Evolutionary conservation across 2,888 invertebrate species (phyloP).

Genomic region (Sinodicranocentrus sp.): DNA sequence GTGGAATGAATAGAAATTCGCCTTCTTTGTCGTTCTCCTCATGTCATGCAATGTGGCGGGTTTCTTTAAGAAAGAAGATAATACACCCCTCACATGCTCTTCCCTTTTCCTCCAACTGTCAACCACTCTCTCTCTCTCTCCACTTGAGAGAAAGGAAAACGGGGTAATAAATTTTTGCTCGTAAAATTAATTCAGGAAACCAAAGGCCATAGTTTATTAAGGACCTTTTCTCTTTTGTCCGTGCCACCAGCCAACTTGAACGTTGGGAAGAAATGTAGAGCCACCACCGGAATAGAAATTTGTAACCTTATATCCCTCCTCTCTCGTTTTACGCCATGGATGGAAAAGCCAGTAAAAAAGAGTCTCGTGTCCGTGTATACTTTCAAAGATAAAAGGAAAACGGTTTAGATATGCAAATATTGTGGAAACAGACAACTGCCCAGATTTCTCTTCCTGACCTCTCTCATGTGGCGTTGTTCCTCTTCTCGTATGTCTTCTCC

Average conservation of each 20-base stretch:
- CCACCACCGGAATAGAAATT: no score
- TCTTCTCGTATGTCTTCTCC: conserved; percentile 11
- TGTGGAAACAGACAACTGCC: conserved; percentile 43
- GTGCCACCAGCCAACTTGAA: neutral
- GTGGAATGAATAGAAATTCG: neutral
- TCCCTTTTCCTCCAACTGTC: conserved; percentile 23
- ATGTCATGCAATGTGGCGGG: neutral
- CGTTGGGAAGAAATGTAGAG: no score
- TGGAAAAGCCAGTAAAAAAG: conserved; percentile 26
- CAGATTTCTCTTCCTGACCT: conserved; percentile 67
- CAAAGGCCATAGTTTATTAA: conserved; percentile 74
- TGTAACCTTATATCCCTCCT: no score
- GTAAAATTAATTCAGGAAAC: conserved; percentile 76
- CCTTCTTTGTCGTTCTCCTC: neutral
- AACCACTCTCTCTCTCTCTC: conserved; percentile 19
- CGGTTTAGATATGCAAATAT: conserved; percentile 76
- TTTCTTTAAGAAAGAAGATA: neutral
- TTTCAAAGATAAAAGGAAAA: conserved; percentile 73
- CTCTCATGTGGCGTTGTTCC: conserved; percentile 19
- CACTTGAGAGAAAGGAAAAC: conserved; percentile 43
- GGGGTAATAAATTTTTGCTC: conserved; percentile 71
- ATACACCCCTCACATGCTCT: no score
- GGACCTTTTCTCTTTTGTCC: conserved; percentile 46
- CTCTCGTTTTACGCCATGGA: conserved; percentile 36
- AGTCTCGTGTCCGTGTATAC: conserved; percentile 22